Base-by-base conservation (phyloP, 2,113 vertebrate species). In the Elephantulus edwardii region DNA sequence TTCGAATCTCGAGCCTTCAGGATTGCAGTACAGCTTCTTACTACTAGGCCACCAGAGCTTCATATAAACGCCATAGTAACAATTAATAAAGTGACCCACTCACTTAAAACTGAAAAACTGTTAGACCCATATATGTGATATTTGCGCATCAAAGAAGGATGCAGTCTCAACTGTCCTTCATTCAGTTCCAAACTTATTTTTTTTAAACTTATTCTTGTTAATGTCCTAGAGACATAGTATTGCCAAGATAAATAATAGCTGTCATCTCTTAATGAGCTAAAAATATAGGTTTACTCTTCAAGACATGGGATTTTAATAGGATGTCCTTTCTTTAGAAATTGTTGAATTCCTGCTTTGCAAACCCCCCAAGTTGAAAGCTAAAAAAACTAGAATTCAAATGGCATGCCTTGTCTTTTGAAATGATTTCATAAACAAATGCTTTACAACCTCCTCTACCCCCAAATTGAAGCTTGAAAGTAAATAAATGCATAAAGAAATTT, bases 151-250 rank as follows among this genome's bases (percentile, higher is more conserved):
- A 89, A 85, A 82, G 70, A 68, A 79, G 85, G 77, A 86, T 70
- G 60, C 33, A 26, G 8, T 70, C 46, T 86, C 74, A 42, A 20
- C 26, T 78, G 66, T 74, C 10, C 26, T 46, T 54, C 17, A 64
- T 90, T 79, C 77, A 92, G 81, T 91, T 40, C 50, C n/a, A 77
- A 93, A 93, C 87, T 89, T 92, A 88, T 86, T 81, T 86, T n/a
- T n/a, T n/a, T n/a, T n/a, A n/a, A n/a, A n/a, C n/a, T n/a, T n/a
- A n/a, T n/a, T 81, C 87, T 93, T 84, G 62, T 40, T 0, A 54
- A 35, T 88, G 38, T 91, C 44, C 38, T 80, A 26, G n/a, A 91
- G 81, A 78, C 5, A 50, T 60, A 56, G 11, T 74, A 44, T 80
- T 94, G 81, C 68, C 52, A 42, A 38, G 44, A 78, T 84, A 89